Percentiles rank a stretch among this genome's conserved stretches.
Evolutionary conservation across 1,140 invertebrate species (phyloP).

Genomic region (Formica exsecta): DNA sequence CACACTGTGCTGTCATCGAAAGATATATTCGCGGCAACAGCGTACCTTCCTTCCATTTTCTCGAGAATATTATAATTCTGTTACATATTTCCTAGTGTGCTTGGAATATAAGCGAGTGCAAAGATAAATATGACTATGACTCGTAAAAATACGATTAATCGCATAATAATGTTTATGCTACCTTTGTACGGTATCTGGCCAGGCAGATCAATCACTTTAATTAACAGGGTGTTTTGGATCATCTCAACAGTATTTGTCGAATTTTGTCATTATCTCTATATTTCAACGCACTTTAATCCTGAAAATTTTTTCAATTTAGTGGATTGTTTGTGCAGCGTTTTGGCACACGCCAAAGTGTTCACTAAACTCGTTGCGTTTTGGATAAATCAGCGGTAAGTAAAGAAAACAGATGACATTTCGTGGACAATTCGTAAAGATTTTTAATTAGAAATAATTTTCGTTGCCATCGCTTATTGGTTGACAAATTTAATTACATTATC

Average conservation of each 20-base stretch:
- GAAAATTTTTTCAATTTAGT: conserved; percentile 40
- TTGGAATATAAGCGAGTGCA: neutral
- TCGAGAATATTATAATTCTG: neutral
- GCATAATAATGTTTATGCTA: neutral
- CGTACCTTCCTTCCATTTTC: neutral
- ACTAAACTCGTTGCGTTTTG: conserved; percentile 24
- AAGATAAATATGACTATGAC: conserved; percentile 1
- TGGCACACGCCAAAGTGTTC: neutral
- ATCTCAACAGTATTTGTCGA: neutral
- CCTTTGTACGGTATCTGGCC: conserved; percentile 10
- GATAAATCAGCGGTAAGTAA: conserved; percentile 38
- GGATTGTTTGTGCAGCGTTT: conserved; percentile 31
- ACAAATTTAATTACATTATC: neutral
- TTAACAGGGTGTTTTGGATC: conserved; percentile 40
- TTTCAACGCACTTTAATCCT: neutral
- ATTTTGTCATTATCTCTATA: conserved; percentile 16
- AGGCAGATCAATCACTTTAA: neutral
- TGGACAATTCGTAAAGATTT: neutral
- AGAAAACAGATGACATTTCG: neutral
- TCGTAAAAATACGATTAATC: conserved; percentile 23
- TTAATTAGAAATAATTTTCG: neutral
- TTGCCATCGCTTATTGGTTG: neutral
- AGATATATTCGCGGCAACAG: neutral
- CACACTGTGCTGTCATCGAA: neutral
- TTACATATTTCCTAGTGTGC: neutral